These are phyloP conservation scores for Octopus sinensis DNA, from an alignment of 1,140 invertebrate genomes.

Conservation along the genomic window DNA sequence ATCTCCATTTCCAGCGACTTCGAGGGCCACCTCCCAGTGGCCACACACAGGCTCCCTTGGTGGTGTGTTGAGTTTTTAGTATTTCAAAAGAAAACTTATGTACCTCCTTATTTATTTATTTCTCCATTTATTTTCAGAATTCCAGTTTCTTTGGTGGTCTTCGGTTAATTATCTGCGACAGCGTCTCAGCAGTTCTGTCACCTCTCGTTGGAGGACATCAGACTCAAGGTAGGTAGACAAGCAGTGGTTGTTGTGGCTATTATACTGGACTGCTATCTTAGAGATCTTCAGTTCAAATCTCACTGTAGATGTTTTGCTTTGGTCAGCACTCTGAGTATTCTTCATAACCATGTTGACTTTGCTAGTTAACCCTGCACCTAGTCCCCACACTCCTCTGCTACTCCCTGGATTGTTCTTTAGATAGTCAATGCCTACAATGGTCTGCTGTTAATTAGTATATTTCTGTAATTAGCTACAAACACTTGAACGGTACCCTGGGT, in stretches of 20 bases:
- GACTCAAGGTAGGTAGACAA: slow-evolving; percentile 31
- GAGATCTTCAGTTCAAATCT: background rate
- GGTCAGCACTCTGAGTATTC: background rate
- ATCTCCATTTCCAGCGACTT: no score
- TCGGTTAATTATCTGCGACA: slow-evolving; percentile 42
- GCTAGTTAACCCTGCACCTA: no score
- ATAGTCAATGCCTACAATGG: no score
- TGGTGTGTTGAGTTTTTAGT: background rate
- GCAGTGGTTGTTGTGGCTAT: background rate
- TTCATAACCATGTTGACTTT: background rate
- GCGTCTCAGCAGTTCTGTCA: slow-evolving; percentile 40
- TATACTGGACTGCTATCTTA: background rate
- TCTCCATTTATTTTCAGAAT: slow-evolving; percentile 27
- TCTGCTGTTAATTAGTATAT: no score
- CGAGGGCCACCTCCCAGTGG: no score
- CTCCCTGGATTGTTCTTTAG: no score
- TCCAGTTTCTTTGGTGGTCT: slow-evolving; percentile 31
- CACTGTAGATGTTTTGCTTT: background rate
- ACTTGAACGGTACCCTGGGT: no score
- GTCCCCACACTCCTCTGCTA: no score
- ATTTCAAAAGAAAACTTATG: background rate
- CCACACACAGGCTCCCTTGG: no score
- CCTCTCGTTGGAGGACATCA: slow-evolving; percentile 42
- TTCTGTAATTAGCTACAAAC: no score
- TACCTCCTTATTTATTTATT: background rate